Evolutionary conservation across 2,888 invertebrate genomes (phyloP).

Genomic region (Athrips mouffetella): DNA sequence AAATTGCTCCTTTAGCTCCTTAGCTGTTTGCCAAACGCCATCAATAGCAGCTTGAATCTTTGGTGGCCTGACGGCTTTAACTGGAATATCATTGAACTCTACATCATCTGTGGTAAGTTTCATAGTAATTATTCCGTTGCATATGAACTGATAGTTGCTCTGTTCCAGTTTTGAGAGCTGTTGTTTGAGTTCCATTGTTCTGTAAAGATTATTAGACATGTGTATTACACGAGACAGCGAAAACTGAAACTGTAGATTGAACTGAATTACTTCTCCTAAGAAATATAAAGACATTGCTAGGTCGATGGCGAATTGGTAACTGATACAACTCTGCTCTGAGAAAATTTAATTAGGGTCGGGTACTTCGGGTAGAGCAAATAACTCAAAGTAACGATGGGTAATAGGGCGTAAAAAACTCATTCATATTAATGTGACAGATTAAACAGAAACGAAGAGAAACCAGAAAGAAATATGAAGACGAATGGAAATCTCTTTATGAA

Average conservation of each 20-base stretch:
- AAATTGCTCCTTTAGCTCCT: constrained; percentile 19
- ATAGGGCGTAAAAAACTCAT: no score
- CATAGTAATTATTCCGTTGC: constrained; percentile 38
- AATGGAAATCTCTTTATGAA: constrained; percentile 33
- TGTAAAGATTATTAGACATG: constrained; percentile 27
- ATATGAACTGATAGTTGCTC: constrained; percentile 41
- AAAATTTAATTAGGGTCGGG: no score
- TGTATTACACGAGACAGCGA: no score
- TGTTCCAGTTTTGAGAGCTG: constrained; percentile 45
- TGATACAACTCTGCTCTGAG: no score
- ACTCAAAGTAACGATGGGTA: no score
- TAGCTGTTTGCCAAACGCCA: constrained; percentile 31
- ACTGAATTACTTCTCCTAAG: no score
- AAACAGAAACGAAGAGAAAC: neutral
- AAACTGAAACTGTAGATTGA: no score
- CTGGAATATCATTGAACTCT: constrained; percentile 38
- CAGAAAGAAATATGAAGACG: constrained; percentile 29
- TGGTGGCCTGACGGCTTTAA: constrained; percentile 32
- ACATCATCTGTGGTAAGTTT: constrained; percentile 42
- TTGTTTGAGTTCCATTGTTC: constrained; percentile 54
- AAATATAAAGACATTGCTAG: no score
- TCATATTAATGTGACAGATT: no score
- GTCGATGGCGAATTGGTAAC: no score
- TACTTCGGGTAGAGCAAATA: no score
- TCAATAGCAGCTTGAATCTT: constrained; percentile 33